A percentile compares a stretch with the other conserved stretches of the same genome.
Conservation (phyloP, 2,888 invertebrate genomes). For the Dysmachus trigonus region DNA sequence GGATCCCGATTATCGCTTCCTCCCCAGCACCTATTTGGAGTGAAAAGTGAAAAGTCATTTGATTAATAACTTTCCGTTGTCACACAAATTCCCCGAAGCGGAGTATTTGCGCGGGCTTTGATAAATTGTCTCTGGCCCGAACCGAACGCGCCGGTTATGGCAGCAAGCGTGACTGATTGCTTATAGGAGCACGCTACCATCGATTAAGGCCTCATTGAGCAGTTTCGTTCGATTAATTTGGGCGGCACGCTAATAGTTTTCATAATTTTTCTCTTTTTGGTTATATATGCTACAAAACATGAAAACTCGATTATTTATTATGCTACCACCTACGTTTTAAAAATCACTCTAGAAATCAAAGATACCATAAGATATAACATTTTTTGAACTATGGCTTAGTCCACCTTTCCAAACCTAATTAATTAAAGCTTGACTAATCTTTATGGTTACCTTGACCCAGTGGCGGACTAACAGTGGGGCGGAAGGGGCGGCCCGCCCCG, state of each 20-base stretch:
- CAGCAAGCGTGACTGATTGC: neutral
- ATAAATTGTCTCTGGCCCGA: constrained; percentile 10
- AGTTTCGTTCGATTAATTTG: constrained; percentile 1
- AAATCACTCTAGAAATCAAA: neutral
- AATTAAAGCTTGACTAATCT: no score
- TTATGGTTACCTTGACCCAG: no score
- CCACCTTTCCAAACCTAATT: no score
- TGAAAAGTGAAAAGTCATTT: constrained; percentile 32
- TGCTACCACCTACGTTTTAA: neutral
- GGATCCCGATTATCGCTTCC: constrained; percentile 4
- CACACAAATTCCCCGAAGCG: constrained; percentile 1
- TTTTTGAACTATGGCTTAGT: no score
- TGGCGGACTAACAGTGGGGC: no score
- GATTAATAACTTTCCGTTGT: constrained; percentile 38
- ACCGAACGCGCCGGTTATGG: neutral
- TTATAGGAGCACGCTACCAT: constrained; percentile 5
- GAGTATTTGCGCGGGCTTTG: constrained; percentile 25
- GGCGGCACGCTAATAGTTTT: neutral
- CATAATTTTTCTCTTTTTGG: neutral
- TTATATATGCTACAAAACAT: neutral
- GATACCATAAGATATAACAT: no score
- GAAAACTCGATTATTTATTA: neutral
- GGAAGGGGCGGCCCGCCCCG: no score
- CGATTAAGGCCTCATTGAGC: neutral
- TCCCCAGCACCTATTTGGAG: neutral